Percentiles rank a stretch among this genome's conserved stretches.
Evolutionary conservation across 2,888 invertebrate genomes (phyloP).

Genomic region (Hemicrepidius hirtus): DNA sequence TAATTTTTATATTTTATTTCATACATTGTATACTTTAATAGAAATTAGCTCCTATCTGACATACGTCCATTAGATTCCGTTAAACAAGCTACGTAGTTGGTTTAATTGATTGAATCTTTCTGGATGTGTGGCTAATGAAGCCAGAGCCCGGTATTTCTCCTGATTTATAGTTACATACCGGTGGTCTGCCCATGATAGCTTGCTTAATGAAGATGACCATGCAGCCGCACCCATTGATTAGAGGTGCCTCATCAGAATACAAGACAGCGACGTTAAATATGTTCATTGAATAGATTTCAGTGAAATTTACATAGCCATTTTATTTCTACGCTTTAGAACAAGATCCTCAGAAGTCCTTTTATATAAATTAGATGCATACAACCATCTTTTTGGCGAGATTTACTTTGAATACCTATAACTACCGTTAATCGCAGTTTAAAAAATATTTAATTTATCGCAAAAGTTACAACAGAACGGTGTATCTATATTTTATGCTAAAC

Average conservation of each 20-base stretch:
- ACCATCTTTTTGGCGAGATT: too few relatives aligned
- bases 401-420: too few relatives aligned
- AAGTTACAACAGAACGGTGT: too few relatives aligned
- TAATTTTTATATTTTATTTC: not conserved
- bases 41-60: not conserved
- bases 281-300: not conserved
- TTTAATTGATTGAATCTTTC: conserved; percentile 43
- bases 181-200: conserved; percentile 48
- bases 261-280: conserved; percentile 23
- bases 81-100: conserved; percentile 1
- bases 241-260: conserved; percentile 42
- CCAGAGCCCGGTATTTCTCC: conserved; percentile 39
- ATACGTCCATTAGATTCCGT: not conserved
- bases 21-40: not conserved
- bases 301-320: too few relatives aligned
- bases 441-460: too few relatives aligned
- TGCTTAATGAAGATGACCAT: conserved; percentile 51
- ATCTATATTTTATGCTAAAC: too few relatives aligned
- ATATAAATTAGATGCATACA: too few relatives aligned
- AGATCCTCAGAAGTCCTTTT: too few relatives aligned
- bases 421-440: too few relatives aligned
- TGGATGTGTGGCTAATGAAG: conserved; percentile 48
- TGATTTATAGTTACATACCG: conserved; percentile 51
- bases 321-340: not conserved
- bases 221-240: conserved; percentile 46